Percentiles rank a stretch among this genome's conserved stretches.
Evolutionary conservation across 2,113 vertebrate genomes (phyloP).

Genomic region (Lontra canadensis): DNA sequence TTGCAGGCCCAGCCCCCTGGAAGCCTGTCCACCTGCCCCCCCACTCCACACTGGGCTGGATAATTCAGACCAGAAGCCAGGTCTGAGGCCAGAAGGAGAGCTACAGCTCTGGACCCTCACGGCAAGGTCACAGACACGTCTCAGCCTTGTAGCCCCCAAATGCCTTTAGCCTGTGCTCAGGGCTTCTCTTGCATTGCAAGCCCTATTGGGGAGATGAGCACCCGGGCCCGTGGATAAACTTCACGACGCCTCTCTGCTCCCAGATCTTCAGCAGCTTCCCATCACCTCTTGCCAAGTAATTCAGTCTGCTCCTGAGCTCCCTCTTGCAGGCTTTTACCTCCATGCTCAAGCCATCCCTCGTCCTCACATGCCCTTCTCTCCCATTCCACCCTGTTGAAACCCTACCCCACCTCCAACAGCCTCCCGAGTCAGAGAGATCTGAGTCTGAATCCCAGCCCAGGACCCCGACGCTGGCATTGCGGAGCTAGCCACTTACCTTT

Average conservation of each 20-base stretch:
- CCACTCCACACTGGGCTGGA: background rate
- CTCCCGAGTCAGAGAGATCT: background rate
- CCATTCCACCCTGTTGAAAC: background rate
- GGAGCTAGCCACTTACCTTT: rapidly evolving
- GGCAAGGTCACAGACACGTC: background rate
- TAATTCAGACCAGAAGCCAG: background rate
- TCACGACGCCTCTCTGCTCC: background rate
- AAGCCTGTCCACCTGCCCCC: background rate
- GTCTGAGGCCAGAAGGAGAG: background rate
- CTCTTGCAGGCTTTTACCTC: rapidly evolving
- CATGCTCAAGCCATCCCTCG: background rate
- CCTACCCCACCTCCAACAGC: background rate
- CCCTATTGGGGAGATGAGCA: background rate
- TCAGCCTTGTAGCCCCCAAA: background rate
- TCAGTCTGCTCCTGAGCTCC: background rate
- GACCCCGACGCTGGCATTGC: background rate
- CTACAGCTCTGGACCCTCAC: background rate
- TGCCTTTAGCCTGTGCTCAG: background rate
- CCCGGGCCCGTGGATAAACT: rapidly evolving
- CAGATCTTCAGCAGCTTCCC: background rate
- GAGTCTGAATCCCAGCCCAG: background rate
- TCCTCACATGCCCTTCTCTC: background rate
- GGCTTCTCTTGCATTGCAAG: background rate
- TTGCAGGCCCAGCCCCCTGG: background rate
- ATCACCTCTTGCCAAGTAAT: background rate